Evolutionary conservation across 2,888 invertebrate species (phyloP).

Genomic region (Nasonia oneida): DNA sequence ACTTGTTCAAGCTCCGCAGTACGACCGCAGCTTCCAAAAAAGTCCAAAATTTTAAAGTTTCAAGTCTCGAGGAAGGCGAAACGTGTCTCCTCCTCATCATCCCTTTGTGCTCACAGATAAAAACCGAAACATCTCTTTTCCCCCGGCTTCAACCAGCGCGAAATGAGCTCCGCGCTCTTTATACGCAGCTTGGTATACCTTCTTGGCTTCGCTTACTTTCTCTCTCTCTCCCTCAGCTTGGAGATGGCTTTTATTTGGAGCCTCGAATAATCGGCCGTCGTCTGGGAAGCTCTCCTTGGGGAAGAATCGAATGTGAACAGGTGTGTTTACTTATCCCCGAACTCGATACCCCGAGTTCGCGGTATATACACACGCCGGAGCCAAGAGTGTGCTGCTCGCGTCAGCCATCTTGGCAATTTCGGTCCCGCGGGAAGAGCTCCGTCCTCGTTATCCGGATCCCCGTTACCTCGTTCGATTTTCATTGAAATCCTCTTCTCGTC

Average conservation of each 20-base stretch:
- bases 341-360: constrained; percentile 14
- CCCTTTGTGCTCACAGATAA: constrained; percentile 22
- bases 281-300: constrained; percentile 63
- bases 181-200: neutral
- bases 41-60: neutral
- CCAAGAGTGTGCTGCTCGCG: neutral
- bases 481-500: constrained; percentile 53
- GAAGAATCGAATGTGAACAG: constrained; percentile 63
- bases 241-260: constrained; percentile 30
- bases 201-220: neutral
- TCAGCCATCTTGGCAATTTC: constrained; percentile 54
- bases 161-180: constrained; percentile 48
- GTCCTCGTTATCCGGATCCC: constrained; percentile 57
- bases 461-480: constrained; percentile 66
- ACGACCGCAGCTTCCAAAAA: too few species aligned
- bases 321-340: constrained; percentile 52
- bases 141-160: constrained; percentile 2
- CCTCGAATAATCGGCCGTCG: constrained; percentile 63
- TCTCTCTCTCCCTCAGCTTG: neutral
- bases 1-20: too few species aligned
- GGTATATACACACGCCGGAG: constrained; percentile 15
- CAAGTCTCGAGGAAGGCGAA: constrained; percentile 20
- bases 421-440: constrained; percentile 51
- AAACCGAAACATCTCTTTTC: constrained; percentile 30
- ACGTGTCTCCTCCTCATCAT: neutral